Evolutionary conservation across 2,113 vertebrate genomes (phyloP), one percentile per base, ranked within the genome.

Genomic region (Ascaphus truei): DNA sequence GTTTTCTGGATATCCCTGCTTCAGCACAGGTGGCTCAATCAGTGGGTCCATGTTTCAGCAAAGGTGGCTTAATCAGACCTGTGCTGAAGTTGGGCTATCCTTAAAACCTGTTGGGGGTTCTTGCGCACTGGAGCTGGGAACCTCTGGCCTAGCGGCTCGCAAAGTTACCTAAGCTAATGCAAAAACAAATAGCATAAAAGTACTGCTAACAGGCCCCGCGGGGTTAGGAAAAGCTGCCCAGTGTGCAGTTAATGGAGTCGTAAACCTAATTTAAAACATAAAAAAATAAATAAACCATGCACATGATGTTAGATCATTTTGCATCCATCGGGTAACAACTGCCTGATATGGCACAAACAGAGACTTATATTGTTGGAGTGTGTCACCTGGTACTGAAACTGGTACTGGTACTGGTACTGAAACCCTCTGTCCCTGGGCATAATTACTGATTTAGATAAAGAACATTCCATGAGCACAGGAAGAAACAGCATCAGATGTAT

Each of bases 251-350:
- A 69, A 59, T 69, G 56, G 55, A 60, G 56, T 69, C 55, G 59
- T 60, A 59, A 60, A 56, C 23, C 53, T 69, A 69, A 69, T 69
- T 69, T 60, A 51, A 69, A 69, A 59, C 55, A 60, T 60, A 60
- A 60, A 60, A 68, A n/a, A n/a, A n/a, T n/a, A n/a, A 69, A 69
- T 59, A 69, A 69, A 51, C 41, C 30, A 60, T 51, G 30, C 43
- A 60, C 45, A 51, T 69, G 55, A 59, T 60, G 55, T 48, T 48
- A 51, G 45, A 69, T 69, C 53, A 67, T 56, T 67, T 58, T 68
- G 52, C 58, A 68, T 68, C 39, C 53, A 68, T 39, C 58, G 39
- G 51, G 43, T 68, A 57, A 68, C 22, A 51, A 60, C 43, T 60
- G 56, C 56, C 30, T 51, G 18, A 69, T 60, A 43, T 60, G 41